Percentiles rank a stretch among this genome's conserved stretches.
Evolutionary conservation across 92 coral and sea anemone species (phyloP).

Genomic region (Porites lobata): DNA sequence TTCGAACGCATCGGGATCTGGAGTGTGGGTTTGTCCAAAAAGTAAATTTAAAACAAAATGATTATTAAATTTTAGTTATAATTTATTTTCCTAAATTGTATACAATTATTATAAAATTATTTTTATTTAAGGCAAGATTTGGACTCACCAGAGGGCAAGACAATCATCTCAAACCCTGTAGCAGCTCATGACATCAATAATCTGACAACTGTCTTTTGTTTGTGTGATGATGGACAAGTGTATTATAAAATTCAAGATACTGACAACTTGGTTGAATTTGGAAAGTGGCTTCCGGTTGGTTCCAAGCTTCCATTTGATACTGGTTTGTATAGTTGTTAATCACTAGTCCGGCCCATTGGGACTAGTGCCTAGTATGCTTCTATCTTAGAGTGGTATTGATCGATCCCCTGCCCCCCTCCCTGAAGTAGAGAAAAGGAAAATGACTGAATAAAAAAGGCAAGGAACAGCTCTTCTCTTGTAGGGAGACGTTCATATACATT

Average conservation of each 20-base stretch:
- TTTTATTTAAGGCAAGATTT: constrained; percentile 62
- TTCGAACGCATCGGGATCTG: too few relatives aligned
- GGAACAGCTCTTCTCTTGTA: too few relatives aligned
- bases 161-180: constrained; percentile 78
- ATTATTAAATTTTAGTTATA: too few relatives aligned
- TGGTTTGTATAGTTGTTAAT: constrained; percentile 41
- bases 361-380: too few relatives aligned
- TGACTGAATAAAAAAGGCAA: too few relatives aligned
- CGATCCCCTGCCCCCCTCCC: too few relatives aligned
- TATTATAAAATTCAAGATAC: constrained; percentile 69
- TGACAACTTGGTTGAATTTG: constrained; percentile 58
- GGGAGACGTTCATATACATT: too few relatives aligned
- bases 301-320: constrained; percentile 70
- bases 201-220: constrained; percentile 70
- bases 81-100: neutral
- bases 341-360: neutral
- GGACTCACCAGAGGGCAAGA: constrained; percentile 65
- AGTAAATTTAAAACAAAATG: too few relatives aligned
- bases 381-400: too few relatives aligned
- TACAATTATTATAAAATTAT: too few relatives aligned
- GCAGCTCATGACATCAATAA: constrained; percentile 72
- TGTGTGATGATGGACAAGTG: constrained; percentile 87
- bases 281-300: constrained; percentile 71
- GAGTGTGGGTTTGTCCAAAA: too few relatives aligned
- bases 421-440: too few relatives aligned